Conservation (phyloP, 2,888 invertebrate genomes). For the Drosophila subsilvestris region DNA sequence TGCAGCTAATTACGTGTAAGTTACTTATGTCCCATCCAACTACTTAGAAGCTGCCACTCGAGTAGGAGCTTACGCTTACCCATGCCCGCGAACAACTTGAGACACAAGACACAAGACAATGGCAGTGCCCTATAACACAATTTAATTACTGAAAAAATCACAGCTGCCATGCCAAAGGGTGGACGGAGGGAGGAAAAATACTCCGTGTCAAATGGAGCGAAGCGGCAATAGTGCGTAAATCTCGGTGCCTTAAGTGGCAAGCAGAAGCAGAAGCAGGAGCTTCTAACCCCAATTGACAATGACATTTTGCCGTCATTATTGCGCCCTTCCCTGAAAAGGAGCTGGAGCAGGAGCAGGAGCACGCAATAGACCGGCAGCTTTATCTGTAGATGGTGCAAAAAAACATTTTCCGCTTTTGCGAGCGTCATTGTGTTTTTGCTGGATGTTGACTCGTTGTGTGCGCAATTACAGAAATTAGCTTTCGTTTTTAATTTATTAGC, state of each 20-base stretch:
- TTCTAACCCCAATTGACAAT: conserved; percentile 69
- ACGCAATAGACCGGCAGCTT: conserved; percentile 8
- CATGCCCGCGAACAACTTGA: background rate
- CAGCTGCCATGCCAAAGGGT: conserved; percentile 46
- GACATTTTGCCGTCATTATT: conserved; percentile 73
- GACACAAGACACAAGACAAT: conserved; percentile 7
- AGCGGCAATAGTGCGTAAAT: conserved; percentile 74
- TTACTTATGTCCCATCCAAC: conserved; percentile 48
- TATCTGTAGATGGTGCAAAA: background rate
- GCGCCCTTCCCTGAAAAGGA: conserved; percentile 11
- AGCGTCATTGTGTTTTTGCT: conserved; percentile 4
- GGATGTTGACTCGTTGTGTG: conserved; percentile 68
- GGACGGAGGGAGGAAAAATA: conserved; percentile 4
- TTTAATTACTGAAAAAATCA: conserved; percentile 77
- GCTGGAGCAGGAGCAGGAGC: background rate
- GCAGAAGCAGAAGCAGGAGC: conserved; percentile 26
- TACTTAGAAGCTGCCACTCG: conserved; percentile 37
- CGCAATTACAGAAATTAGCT: conserved; percentile 79
- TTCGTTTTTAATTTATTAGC: conserved; percentile 78
- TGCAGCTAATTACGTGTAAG: conserved; percentile 75
- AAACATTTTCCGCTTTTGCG: background rate
- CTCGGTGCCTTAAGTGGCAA: conserved; percentile 64
- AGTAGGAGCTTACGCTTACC: conserved; percentile 5
- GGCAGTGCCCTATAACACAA: conserved; percentile 61
- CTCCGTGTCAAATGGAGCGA: conserved; percentile 27